A percentile compares a stretch with the other conserved stretches of the same genome.
Evolutionary conservation across 2,888 invertebrate species (phyloP).

Genomic region (Orthonevra nobilis): DNA sequence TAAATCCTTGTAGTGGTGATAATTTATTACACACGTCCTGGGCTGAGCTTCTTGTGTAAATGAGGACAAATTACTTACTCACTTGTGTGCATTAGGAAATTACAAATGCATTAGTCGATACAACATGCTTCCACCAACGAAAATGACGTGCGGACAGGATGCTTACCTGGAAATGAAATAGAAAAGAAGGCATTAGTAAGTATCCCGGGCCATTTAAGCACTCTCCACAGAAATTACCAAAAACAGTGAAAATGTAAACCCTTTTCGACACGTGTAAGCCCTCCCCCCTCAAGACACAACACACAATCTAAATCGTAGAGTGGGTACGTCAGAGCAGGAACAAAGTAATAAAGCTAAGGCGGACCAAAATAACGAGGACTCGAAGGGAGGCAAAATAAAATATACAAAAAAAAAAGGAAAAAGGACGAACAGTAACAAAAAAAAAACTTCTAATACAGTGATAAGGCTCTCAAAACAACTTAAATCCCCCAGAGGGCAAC

Average conservation of each 20-base stretch:
- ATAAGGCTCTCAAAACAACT: conserved; percentile 47
- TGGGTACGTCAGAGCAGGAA: conserved; percentile 32
- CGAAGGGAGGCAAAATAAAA: too few species aligned
- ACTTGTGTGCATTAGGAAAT: conserved; percentile 66
- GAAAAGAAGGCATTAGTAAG: conserved; percentile 23
- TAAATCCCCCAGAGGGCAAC: conserved; percentile 40
- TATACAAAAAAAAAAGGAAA: neutral
- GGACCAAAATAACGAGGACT: conserved; percentile 1
- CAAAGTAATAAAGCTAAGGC: conserved; percentile 34
- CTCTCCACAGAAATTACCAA: conserved; percentile 12
- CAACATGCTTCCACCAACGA: neutral
- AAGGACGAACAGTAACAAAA: too few species aligned
- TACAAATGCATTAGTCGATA: conserved; percentile 63
- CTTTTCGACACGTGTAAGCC: conserved; percentile 44
- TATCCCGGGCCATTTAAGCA: conserved; percentile 14
- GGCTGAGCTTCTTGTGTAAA: conserved; percentile 35
- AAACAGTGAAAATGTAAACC: conserved; percentile 50
- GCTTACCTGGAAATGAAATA: conserved; percentile 54
- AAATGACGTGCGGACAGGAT: conserved; percentile 37
- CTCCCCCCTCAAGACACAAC: neutral
- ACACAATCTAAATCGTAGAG: conserved; percentile 7
- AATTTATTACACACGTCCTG: conserved; percentile 52
- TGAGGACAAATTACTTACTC: conserved; percentile 64
- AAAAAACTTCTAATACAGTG: conserved; percentile 30
- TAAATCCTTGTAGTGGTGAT: conserved; percentile 64